Base-by-base conservation (phyloP, 2,888 invertebrate genomes). In the Himalopsyche kuldschensis region DNA sequence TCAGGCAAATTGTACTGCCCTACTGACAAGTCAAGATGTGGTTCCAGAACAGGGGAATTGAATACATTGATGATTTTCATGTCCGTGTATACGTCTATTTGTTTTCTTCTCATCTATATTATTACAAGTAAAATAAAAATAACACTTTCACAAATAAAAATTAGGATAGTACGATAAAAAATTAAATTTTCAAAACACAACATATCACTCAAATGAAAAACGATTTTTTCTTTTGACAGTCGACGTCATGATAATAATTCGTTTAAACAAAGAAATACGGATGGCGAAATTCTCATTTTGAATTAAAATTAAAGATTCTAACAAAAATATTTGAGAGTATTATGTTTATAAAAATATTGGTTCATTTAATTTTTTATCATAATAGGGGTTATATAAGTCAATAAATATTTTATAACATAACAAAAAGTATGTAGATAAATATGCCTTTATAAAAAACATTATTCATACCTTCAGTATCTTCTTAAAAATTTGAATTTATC, bases 21-120 rank as follows among this genome's bases (percentile, higher is more conserved):
- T 69, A 69, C 69, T 69, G 69, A 69, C 69, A 69, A 69, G 69
- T 69, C 69, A 69, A 69, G 69, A 69, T 69, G 69, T 69, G 69
- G 69, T 69, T 69, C 69, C 69, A 69, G 69, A 69, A 69, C 69
- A 69, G 69, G 69, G 69, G 69, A 69, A 69, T 69, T 69, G 69
- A 69, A 69, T 69, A 69, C 69, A 69, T 69, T 69, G 69, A 15
- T 69, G 69, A 69, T 69, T 69, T 69, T 69, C 69, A 69, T 69
- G 69, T 69, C 69, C 69, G 69, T 8, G 30, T 69, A 69, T 11
- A 69, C 69, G 69, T 69, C 20, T 69, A 27, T 69, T 27, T 69
- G 69, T 30, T 69, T 63, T 69, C 69, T 69, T 69, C 69, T 69
- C 30, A 69, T 69, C 69, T 69, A 30, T 11, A 69, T 69, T 15